A percentile compares a stretch with the other conserved stretches of the same genome.
phyloP scores from a whole-genome alignment of 2,113 vertebrate species.

The Gavialis gangeticus region DNA sequence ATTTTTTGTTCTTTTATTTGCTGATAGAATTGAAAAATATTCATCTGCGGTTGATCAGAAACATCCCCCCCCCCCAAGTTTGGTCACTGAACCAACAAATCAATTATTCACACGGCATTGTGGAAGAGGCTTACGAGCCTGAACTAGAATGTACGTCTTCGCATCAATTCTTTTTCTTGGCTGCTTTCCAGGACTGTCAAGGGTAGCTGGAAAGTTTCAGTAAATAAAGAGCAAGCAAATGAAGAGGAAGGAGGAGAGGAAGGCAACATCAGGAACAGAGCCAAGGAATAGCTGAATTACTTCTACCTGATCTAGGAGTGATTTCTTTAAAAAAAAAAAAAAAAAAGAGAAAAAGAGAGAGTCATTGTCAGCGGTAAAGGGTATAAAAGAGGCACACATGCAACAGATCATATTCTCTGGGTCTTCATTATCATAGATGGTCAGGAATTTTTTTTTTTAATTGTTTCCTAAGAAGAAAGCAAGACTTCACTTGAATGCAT shows the following conservation, averaged over 20 bases:
- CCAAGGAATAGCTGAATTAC: background rate
- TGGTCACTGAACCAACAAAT: too few species aligned
- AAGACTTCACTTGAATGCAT: too few species aligned
- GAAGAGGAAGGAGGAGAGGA: background rate
- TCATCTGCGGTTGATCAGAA: too few species aligned
- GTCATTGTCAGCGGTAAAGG: background rate
- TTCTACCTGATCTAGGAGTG: background rate
- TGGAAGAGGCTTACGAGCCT: background rate
- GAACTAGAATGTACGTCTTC: background rate
- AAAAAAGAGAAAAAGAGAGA: background rate
- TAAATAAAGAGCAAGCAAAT: background rate
- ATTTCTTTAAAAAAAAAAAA: background rate
- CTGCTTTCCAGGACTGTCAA: background rate
- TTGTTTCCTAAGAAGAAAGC: too few species aligned
- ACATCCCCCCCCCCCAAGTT: too few species aligned
- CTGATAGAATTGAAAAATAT: too few species aligned
- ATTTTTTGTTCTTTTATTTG: too few species aligned
- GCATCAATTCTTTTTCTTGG: background rate
- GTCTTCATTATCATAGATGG: background rate
- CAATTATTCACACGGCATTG: too few species aligned
- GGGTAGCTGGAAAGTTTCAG: background rate
- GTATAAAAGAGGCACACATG: background rate
- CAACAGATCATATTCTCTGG: background rate
- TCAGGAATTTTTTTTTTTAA: too few species aligned
- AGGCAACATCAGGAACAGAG: background rate